Percentiles rank a stretch among this genome's conserved stretches.
phyloP scores from a whole-genome alignment of 92 coral and sea anemone genomes.

The Umimayanthus chanpuru region DNA sequence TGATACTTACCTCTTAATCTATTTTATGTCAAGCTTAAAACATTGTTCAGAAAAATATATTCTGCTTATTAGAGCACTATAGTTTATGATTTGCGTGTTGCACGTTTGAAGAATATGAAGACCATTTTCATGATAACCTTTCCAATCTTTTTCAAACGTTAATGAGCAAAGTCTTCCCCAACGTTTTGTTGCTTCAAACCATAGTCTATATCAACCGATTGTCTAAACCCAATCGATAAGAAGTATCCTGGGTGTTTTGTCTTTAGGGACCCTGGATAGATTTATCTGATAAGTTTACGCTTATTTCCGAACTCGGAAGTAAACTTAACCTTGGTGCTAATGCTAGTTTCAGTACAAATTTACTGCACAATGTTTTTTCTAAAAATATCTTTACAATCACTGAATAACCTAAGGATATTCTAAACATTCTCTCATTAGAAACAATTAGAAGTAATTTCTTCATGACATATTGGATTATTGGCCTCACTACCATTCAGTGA shows the following conservation, averaged over 20 bases:
- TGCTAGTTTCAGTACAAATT: background rate
- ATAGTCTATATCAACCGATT: background rate
- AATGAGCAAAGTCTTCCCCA: slow-evolving; percentile 9
- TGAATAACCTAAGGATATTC: slow-evolving; percentile 9
- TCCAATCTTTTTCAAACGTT: background rate
- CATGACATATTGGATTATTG: slow-evolving; percentile 4
- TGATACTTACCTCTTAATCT: no score
- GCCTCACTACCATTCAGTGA: background rate
- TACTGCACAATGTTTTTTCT: background rate
- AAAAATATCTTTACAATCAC: background rate
- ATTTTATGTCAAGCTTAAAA: background rate
- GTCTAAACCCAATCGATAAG: background rate
- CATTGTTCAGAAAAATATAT: background rate
- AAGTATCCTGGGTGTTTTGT: background rate
- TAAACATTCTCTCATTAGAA: background rate
- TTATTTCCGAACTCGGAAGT: background rate
- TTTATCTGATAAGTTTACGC: background rate
- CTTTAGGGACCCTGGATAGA: background rate
- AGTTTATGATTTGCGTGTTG: background rate
- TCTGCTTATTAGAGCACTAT: background rate
- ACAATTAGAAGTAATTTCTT: slow-evolving; percentile 22
- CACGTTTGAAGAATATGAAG: background rate
- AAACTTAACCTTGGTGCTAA: background rate
- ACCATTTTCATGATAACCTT: background rate
- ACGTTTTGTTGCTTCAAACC: background rate